A percentile compares a stretch with the other conserved stretches of the same genome.
Evolutionary conservation across 2,888 invertebrate species (phyloP).

Genomic region (Harmothoe impar): DNA sequence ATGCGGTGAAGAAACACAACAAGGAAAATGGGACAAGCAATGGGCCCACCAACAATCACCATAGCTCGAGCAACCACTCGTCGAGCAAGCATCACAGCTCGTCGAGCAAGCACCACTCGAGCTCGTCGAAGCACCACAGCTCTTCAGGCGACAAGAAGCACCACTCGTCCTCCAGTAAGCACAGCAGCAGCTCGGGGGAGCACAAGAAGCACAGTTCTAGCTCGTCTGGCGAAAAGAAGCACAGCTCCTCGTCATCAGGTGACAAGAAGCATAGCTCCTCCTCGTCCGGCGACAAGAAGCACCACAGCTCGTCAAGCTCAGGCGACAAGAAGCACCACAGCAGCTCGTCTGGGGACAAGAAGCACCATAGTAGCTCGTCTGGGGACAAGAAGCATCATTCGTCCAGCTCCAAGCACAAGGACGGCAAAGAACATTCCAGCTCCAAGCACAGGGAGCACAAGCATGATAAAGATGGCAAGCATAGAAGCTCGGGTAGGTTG

Average conservation of each 20-base stretch:
- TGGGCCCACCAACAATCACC: constrained; percentile 38
- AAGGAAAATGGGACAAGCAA: constrained; percentile 46
- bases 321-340: constrained; percentile 56
- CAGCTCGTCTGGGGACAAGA: constrained; percentile 67
- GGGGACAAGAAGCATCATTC: constrained; percentile 42
- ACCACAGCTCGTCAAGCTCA: constrained; percentile 56
- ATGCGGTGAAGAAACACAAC: neutral
- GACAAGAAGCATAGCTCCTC: constrained; percentile 64
- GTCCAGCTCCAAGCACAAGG: constrained; percentile 61
- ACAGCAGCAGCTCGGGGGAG: constrained; percentile 64
- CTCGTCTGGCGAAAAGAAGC: constrained; percentile 66
- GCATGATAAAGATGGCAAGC: constrained; percentile 1
- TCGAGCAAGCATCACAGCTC: constrained; percentile 65
- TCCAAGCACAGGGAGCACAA: constrained; percentile 28
- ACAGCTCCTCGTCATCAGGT: constrained; percentile 56
- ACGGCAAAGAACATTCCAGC: constrained; percentile 38
- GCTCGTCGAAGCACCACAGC: constrained; percentile 48
- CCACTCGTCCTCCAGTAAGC: constrained; percentile 61
- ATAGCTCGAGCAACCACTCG: constrained; percentile 70
- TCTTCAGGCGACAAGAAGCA: constrained; percentile 58
- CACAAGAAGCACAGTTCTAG: constrained; percentile 58
- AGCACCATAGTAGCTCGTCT: constrained; percentile 64
- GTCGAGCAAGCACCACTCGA: constrained; percentile 68
- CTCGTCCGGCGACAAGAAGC: constrained; percentile 52
- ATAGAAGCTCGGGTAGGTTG: neutral